phyloP scores from a whole-genome alignment of 2,888 invertebrate species.

The Megalurothrips usitatus region DNA sequence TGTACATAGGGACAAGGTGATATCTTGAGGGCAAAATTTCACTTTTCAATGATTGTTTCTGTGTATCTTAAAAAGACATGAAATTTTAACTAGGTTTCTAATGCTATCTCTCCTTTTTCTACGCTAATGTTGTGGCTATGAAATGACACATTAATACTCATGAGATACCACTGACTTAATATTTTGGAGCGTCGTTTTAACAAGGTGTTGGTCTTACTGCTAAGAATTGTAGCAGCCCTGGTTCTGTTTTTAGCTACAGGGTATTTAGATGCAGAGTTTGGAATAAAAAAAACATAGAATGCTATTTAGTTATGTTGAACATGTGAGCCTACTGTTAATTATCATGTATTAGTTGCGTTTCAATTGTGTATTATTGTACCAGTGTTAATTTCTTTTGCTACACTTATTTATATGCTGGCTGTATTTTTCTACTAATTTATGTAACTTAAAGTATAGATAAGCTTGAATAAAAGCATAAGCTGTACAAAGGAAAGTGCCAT shows the following conservation, averaged over 20 bases:
- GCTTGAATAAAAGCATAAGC: constrained; percentile 21
- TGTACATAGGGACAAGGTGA: not conserved
- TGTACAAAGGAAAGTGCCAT: constrained; percentile 26
- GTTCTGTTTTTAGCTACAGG: constrained; percentile 19
- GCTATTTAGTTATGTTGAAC: constrained; percentile 17
- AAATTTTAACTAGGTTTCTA: not conserved
- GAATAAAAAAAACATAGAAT: constrained; percentile 1
- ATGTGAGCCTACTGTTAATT: constrained; percentile 18
- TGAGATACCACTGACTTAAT: not conserved
- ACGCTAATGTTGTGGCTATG: not conserved
- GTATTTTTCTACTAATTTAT: constrained; percentile 28
- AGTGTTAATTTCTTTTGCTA: constrained; percentile 27
- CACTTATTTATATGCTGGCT: constrained; percentile 29
- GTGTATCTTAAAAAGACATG: not conserved
- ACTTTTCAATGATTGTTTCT: not conserved
- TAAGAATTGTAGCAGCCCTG: constrained; percentile 7
- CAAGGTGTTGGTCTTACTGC: not conserved
- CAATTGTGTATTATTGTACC: constrained; percentile 28
- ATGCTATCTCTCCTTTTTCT: too few species aligned
- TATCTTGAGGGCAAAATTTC: not conserved
- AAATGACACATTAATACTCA: not conserved
- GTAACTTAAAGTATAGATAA: constrained; percentile 17
- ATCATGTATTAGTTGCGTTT: constrained; percentile 24
- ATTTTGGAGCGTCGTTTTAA: not conserved
- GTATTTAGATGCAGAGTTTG: constrained; percentile 21